Conservation (phyloP, 1,140 invertebrate species). For the Ostrea denselamellosa region DNA sequence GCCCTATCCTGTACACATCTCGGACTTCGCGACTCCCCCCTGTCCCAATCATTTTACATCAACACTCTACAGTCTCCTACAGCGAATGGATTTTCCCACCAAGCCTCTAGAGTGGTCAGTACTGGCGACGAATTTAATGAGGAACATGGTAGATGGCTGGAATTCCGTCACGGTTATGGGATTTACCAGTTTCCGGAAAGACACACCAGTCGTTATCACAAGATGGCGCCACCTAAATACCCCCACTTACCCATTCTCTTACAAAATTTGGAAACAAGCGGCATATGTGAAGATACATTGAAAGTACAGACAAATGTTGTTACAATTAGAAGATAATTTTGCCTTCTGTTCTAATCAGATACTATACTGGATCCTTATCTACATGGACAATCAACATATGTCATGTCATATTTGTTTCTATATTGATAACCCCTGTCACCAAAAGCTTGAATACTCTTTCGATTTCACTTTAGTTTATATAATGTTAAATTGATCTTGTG, state of each 20-base stretch:
- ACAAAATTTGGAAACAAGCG: conserved; percentile 4
- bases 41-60: conserved; percentile 37
- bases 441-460: not conserved
- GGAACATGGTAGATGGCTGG: not conserved
- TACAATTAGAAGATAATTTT: not conserved
- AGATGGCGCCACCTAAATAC: conserved; percentile 1
- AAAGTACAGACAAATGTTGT: not conserved
- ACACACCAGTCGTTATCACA: conserved; percentile 20
- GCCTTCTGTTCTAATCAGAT: not conserved
- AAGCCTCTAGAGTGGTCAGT: not conserved
- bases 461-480: not conserved
- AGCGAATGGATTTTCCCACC: not conserved
- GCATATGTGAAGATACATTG: not conserved
- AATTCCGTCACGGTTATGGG: not conserved
- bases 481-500: not conserved
- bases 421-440: not conserved
- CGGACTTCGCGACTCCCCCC: conserved; percentile 31
- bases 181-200: conserved; percentile 18
- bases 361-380: not conserved
- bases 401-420: not conserved
- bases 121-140: not conserved
- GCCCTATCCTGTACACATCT: conserved; percentile 5
- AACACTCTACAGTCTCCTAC: not conserved
- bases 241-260: conserved; percentile 5
- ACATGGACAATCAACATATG: not conserved